A percentile compares a stretch with the other conserved stretches of the same genome.
These are phyloP conservation scores for Drosophila navojoa DNA, from an alignment of 1,140 invertebrate species.

Conservation along the genomic window DNA sequence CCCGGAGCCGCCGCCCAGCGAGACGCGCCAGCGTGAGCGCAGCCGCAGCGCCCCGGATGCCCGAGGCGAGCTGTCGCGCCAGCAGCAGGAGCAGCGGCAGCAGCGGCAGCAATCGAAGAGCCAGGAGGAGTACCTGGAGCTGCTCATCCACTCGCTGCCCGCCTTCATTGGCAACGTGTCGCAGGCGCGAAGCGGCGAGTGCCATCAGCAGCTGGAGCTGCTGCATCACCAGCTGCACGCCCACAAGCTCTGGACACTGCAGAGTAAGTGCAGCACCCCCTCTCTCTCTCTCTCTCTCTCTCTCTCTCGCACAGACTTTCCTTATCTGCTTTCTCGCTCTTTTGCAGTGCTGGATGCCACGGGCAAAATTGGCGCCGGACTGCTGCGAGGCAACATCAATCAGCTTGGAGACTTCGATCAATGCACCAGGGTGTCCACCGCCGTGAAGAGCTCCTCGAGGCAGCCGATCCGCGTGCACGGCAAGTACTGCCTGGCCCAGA, in stretches of 20 bases:
- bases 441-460: slow-evolving; percentile 85
- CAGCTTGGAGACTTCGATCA: slow-evolving; percentile 89
- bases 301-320: not conserved
- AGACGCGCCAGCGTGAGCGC: slow-evolving; percentile 11
- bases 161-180: slow-evolving; percentile 88
- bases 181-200: slow-evolving; percentile 86
- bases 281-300: not conserved
- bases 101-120: slow-evolving; percentile 34
- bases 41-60: slow-evolving; percentile 52
- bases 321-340: slow-evolving; percentile 64
- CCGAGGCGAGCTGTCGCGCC: slow-evolving; percentile 70
- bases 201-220: slow-evolving; percentile 88
- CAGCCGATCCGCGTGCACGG: slow-evolving; percentile 86
- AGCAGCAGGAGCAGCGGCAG: slow-evolving; percentile 10
- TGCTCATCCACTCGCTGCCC: slow-evolving; percentile 86
- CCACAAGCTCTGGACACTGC: slow-evolving; percentile 88
- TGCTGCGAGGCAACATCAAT: slow-evolving; percentile 88
- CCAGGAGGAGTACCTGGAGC: slow-evolving; percentile 84
- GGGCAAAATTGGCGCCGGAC: slow-evolving; percentile 88
- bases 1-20: slow-evolving; percentile 39
- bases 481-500: slow-evolving; percentile 88
- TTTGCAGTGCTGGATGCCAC: slow-evolving; percentile 87
- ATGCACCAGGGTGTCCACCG: slow-evolving; percentile 85
- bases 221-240: slow-evolving; percentile 87
- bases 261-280: slow-evolving; percentile 85